Evolutionary conservation across 2,113 vertebrate genomes (phyloP).

Genomic region (Aramus guarauna): DNA sequence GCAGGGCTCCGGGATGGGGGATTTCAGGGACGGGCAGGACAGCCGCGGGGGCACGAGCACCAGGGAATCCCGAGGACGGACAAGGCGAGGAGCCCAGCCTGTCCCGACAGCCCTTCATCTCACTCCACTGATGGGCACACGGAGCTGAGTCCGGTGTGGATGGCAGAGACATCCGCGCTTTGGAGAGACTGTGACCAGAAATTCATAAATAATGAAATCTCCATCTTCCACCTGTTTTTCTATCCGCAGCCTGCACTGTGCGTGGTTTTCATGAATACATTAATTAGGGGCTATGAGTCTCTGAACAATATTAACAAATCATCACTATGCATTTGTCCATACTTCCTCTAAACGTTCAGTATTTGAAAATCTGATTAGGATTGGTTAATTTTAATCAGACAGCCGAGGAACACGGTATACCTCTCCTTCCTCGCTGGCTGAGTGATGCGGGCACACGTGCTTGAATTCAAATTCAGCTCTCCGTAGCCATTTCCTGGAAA

Average conservation of each 20-base stretch:
- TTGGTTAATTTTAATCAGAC: background rate
- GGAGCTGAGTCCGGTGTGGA: background rate
- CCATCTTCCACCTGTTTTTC: background rate
- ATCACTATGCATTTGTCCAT: background rate
- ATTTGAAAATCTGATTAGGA: constrained; percentile 39
- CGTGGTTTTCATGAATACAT: constrained; percentile 1
- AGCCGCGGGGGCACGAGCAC: rapidly evolving
- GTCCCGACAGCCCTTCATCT: background rate
- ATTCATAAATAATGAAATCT: background rate
- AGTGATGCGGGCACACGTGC: background rate
- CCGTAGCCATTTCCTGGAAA: background rate
- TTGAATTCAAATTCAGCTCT: background rate
- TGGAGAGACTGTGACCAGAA: background rate
- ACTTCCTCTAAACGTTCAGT: background rate
- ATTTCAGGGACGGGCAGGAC: background rate
- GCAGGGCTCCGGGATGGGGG: background rate
- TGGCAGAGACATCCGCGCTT: background rate
- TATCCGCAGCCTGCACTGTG: background rate
- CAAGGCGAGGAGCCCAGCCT: background rate
- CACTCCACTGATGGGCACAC: rapidly evolving
- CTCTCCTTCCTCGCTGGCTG: background rate
- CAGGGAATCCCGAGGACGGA: background rate
- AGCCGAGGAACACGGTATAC: background rate
- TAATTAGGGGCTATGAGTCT: background rate
- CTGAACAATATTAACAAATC: background rate